Evolutionary conservation across 2,113 vertebrate species (phyloP), one percentile per base, ranked within the genome.

Genomic region (Pelvicachromis taeniatus): DNA sequence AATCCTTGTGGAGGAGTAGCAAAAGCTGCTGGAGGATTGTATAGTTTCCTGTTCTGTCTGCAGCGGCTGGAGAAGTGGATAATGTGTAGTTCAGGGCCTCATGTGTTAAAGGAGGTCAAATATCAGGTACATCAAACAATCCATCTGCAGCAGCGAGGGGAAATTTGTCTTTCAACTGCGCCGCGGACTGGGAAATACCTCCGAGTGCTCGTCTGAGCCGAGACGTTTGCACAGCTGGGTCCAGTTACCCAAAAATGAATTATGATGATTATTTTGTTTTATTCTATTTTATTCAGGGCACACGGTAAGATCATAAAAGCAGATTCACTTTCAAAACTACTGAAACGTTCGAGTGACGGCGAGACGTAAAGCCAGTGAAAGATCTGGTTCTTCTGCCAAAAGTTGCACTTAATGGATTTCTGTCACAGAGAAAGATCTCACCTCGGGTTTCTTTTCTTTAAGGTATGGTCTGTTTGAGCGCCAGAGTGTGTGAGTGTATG

Each of bases 181-280:
- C 63, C 33, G n/a, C 54, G 0, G 78, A 70, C 70, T 79, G 90
- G 86, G 88, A 84, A 84, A 90, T 88, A 85, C 89, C 85, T 89
- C 88, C 12, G 81, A 86, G 58, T 58, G 42, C 82, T 68, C 5
- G 81, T 84, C 85, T 85, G 81, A 79, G 84, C 4, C 10, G 55
- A 93, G 92, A 92, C 68, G 85, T 93, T 95, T 92, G 85, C 84
- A 92, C 93, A 95, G 94, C 93, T 94, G 94, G 9, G n/a, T 77
- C 81, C 83, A 21, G 50, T 92, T 89, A 87, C 65, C 65, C 78
- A 83, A 91, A 91, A 86, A 87, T 88, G 82, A 92, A 90, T 87
- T 82, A 91, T 79, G 82, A 88, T 84, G 77, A 88, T 84, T 83
- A 58, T 75, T 85, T 84, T 65, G 33, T 75, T 85, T 86, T 68